Base-by-base conservation (phyloP, 1,140 invertebrate genomes). In the Helicorthomorpha holstii region DNA sequence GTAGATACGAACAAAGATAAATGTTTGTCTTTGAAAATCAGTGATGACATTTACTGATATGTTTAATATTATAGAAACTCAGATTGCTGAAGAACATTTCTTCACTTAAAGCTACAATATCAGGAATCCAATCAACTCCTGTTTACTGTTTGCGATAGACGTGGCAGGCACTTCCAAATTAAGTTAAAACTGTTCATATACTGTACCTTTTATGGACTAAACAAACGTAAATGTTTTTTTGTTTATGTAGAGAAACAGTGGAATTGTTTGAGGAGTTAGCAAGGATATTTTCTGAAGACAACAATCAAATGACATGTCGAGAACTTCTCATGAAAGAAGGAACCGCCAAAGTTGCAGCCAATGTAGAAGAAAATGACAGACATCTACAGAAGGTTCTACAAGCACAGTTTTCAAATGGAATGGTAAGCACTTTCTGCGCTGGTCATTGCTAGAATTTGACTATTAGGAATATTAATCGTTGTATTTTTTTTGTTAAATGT, bases 1-100 rank as follows among this genome's bases (percentile, higher is more conserved):
- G n/a, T n/a, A n/a, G n/a, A n/a, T n/a, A n/a, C n/a, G n/a, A n/a
- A n/a, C n/a, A n/a, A n/a, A n/a, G n/a, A n/a, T n/a, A n/a, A n/a
- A n/a, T n/a, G n/a, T n/a, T n/a, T n/a, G n/a, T n/a, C n/a, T n/a
- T n/a, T n/a, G n/a, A n/a, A n/a, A n/a, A n/a, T n/a, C n/a, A n/a
- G n/a, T n/a, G n/a, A n/a, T n/a, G n/a, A n/a, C n/a, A n/a, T n/a
- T n/a, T n/a, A n/a, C n/a, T n/a, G n/a, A n/a, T n/a, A n/a, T n/a
- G n/a, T n/a, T n/a, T n/a, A n/a, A n/a, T n/a, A 57, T 64, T 65
- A 23, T 66, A 96, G 73, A 93, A 98, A 69, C 67, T 98, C 52
- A 74, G 93, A 53, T 78, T 94, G 49, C 72, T 98, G 21, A 98
- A 98, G 67, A 98, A 98, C 66, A 98, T 98, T 64, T 97, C 92